Evolutionary conservation across 2,113 vertebrate species (phyloP).

Genomic region (Sphaerodactylus townsendi): DNA sequence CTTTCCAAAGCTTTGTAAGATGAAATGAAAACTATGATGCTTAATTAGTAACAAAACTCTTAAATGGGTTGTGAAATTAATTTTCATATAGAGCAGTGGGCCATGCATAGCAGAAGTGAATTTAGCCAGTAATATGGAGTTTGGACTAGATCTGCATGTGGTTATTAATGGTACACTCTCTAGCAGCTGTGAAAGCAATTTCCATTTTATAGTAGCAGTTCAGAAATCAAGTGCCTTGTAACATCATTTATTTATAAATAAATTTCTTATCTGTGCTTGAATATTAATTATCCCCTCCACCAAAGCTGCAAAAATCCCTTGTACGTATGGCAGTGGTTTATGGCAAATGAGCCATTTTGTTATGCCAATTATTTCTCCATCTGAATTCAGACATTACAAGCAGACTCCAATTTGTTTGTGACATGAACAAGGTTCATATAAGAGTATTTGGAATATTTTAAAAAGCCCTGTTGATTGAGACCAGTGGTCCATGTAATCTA

Average conservation of each 20-base stretch:
- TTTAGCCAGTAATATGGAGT: constrained; percentile 23
- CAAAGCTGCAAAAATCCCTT: constrained; percentile 31
- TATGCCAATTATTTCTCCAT: constrained; percentile 29
- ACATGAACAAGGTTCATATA: too few relatives aligned
- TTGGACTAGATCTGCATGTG: constrained; percentile 14
- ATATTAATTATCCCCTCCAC: constrained; percentile 39
- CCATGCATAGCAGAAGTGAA: constrained; percentile 10
- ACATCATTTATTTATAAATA: constrained; percentile 49
- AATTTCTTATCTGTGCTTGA: constrained; percentile 23
- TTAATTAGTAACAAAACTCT: constrained; percentile 52
- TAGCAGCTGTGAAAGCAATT: constrained; percentile 25
- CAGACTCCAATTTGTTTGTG: too few relatives aligned
- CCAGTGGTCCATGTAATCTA: too few relatives aligned
- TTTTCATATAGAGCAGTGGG: constrained; percentile 38
- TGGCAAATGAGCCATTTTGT: constrained; percentile 34
- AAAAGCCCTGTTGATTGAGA: too few relatives aligned
- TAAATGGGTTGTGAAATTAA: constrained; percentile 45
- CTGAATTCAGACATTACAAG: too few relatives aligned
- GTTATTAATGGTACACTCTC: constrained; percentile 47
- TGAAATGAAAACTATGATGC: constrained; percentile 23
- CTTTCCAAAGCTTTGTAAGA: background rate
- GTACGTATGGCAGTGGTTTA: constrained; percentile 10
- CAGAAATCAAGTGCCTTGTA: constrained; percentile 25
- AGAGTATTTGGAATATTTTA: too few relatives aligned
- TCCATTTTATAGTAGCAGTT: constrained; percentile 39